Conservation (phyloP, 2,888 invertebrate species). For the Mesodorylaimus sp. region DNA sequence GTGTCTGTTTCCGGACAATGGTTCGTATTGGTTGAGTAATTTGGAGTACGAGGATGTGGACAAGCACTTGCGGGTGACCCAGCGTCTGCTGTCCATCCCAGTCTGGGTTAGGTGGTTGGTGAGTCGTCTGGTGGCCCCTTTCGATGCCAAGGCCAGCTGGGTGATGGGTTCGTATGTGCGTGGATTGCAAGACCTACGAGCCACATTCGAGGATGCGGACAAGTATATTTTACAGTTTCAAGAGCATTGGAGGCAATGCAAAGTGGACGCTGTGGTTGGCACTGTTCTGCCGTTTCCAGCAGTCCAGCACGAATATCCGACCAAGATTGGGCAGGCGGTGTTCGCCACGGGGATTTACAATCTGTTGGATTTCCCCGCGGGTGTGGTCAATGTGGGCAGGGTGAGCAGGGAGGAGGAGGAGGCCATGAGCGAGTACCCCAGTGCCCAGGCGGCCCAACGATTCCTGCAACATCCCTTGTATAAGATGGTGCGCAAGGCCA, state of each 20-base stretch:
- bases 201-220: conserved; percentile 20
- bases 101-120: neutral
- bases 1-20: neutral
- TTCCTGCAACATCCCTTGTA: conserved; percentile 4
- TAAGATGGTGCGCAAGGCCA: neutral
- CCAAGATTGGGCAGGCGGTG: conserved; percentile 17
- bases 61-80: neutral
- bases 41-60: neutral
- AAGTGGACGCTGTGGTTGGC: conserved; percentile 30
- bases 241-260: conserved; percentile 18
- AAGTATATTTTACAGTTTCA: conserved; percentile 18
- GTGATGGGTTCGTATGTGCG: conserved; percentile 10
- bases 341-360: conserved; percentile 28
- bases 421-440: too few relatives aligned
- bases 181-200: conserved; percentile 17
- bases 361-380: conserved; percentile 30
- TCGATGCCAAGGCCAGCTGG: too few relatives aligned
- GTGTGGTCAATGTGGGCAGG: too few relatives aligned
- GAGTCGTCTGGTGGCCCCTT: neutral
- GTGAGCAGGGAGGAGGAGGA: too few relatives aligned
- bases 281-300: conserved; percentile 28
- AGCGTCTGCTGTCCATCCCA: neutral
- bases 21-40: neutral
- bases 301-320: conserved; percentile 20
- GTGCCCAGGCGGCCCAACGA: too few relatives aligned